A percentile compares a stretch with the other conserved stretches of the same genome.
Conservation (phyloP, 2,888 invertebrate genomes). For the Helicoverpa assulta region DNA sequence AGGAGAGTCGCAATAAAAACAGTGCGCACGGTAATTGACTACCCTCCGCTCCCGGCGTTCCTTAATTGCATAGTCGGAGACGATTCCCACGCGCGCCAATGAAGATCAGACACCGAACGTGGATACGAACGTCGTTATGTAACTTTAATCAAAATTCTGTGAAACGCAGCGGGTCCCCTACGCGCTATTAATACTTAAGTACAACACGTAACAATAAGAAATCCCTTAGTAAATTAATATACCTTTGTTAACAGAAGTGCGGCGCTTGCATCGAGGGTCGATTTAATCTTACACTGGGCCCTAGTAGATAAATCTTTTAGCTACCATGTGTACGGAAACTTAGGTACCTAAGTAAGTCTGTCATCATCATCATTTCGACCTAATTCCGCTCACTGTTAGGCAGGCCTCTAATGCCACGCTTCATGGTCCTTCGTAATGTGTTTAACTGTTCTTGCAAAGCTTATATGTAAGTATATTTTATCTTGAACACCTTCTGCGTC, state of each 20-base stretch:
- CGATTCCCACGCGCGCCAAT: slow-evolving; percentile 84
- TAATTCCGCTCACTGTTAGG: slow-evolving; percentile 56
- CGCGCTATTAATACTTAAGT: slow-evolving; percentile 50
- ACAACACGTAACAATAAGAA: slow-evolving; percentile 51
- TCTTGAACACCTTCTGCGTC: not conserved
- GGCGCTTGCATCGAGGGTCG: slow-evolving; percentile 31
- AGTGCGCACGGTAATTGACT: slow-evolving; percentile 81
- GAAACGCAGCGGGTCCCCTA: slow-evolving; percentile 63
- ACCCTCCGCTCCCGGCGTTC: slow-evolving; percentile 83
- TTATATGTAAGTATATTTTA: slow-evolving; percentile 18
- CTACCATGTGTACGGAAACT: slow-evolving; percentile 29
- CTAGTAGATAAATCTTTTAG: slow-evolving; percentile 11
- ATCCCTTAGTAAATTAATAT: slow-evolving; percentile 59
- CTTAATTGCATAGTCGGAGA: slow-evolving; percentile 84
- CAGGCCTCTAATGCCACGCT: slow-evolving; percentile 55
- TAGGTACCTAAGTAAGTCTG: slow-evolving; percentile 37
- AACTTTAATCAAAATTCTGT: slow-evolving; percentile 82
- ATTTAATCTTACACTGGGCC: slow-evolving; percentile 16
- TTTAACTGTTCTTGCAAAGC: slow-evolving; percentile 48
- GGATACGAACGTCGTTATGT: slow-evolving; percentile 72
- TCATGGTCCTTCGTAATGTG: slow-evolving; percentile 59
- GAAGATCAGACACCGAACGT: slow-evolving; percentile 72
- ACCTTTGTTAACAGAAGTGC: slow-evolving; percentile 52
- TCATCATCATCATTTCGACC: slow-evolving; percentile 62
- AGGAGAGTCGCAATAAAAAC: slow-evolving; percentile 84